phyloP scores from a whole-genome alignment of 2,797 vertebrate genomes.

The Gastrophryne carolinensis region DNA sequence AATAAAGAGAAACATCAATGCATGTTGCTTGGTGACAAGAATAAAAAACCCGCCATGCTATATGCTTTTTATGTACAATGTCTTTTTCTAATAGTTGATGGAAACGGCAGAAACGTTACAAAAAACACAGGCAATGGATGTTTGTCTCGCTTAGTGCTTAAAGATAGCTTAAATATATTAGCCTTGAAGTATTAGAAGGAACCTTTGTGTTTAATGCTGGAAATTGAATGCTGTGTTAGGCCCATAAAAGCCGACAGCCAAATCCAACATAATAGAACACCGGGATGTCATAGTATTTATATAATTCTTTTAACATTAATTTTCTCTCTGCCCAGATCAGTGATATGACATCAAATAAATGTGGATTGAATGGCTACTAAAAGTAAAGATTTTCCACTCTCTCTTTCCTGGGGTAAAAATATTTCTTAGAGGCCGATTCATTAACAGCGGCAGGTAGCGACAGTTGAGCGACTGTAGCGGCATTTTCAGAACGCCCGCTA shows the following conservation, averaged over 20 bases:
- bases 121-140: not conserved
- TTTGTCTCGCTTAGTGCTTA: not conserved
- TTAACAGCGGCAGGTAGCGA: too few species aligned
- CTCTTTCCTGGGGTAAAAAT: not conserved
- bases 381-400: not conserved
- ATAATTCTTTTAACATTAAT: not conserved
- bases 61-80: not conserved
- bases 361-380: not conserved
- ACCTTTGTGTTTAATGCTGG: not conserved
- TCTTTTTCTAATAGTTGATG: not conserved
- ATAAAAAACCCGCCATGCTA: not conserved
- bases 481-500: too few species aligned
- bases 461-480: too few species aligned
- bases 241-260: not conserved
- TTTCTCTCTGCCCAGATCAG: not conserved
- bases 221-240: not conserved
- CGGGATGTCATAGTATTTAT: not conserved
- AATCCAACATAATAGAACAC: not conserved
- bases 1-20: conserved; percentile 22
- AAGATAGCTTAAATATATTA: not conserved
- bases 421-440: too few species aligned
- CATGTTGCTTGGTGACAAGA: conserved; percentile 23
- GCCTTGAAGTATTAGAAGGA: not conserved
- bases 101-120: conserved; percentile 1
- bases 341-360: not conserved